Conservation (phyloP, 2,888 invertebrate genomes). For the Netelia inedita region DNA sequence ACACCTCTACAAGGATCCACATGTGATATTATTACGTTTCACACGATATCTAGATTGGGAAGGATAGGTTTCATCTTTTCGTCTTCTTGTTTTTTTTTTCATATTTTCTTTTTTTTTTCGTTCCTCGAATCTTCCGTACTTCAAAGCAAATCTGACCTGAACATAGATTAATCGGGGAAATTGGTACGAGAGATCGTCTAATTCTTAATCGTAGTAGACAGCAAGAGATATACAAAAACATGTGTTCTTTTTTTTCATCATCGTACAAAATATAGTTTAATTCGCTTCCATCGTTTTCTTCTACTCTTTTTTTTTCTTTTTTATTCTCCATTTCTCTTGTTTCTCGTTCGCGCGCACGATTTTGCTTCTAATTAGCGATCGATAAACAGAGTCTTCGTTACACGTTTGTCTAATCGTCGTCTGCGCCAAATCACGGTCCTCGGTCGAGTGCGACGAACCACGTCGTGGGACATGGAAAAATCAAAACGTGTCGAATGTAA, state of each 20-base stretch:
- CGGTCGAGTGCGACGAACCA: slow-evolving; percentile 56
- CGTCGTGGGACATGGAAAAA: slow-evolving; percentile 12
- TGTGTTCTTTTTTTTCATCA: slow-evolving; percentile 68
- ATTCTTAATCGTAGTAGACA: slow-evolving; percentile 65
- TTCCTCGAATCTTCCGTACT: slow-evolving; percentile 22
- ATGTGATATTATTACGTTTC: slow-evolving; percentile 54
- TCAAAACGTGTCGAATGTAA: not conserved
- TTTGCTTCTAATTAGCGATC: slow-evolving; percentile 47
- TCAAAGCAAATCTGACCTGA: slow-evolving; percentile 45
- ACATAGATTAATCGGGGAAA: slow-evolving; percentile 39
- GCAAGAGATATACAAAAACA: slow-evolving; percentile 81
- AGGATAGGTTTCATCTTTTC: slow-evolving; percentile 33
- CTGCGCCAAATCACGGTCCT: slow-evolving; percentile 59
- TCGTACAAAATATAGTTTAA: slow-evolving; percentile 81
- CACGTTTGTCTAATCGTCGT: slow-evolving; percentile 50
- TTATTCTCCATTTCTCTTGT: slow-evolving; percentile 12
- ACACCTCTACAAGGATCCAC: slow-evolving; percentile 60
- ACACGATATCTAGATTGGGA: slow-evolving; percentile 51
- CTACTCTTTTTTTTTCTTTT: slow-evolving; percentile 11
- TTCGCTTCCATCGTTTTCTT: slow-evolving; percentile 53
- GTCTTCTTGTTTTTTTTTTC: not conserved
- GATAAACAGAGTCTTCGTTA: slow-evolving; percentile 43
- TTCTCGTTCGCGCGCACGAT: slow-evolving; percentile 39
- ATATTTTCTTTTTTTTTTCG: not conserved
- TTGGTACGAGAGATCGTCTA: slow-evolving; percentile 43